Conservation (phyloP, 2,113 vertebrate genomes). For the Lepus europaeus region DNA sequence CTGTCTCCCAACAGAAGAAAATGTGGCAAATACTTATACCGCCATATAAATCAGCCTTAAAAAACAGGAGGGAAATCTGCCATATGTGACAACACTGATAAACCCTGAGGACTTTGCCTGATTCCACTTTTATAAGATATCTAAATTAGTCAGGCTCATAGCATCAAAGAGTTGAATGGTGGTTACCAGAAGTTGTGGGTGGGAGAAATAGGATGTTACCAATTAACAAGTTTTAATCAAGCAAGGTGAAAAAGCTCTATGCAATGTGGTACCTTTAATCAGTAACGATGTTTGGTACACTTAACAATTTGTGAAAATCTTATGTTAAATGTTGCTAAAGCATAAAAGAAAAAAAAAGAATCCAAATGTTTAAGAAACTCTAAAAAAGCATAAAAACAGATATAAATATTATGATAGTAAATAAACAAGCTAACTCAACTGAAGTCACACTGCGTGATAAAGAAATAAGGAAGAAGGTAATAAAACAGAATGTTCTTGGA, state of each 20-base stretch:
- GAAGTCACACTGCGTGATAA: background rate
- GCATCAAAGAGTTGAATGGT: background rate
- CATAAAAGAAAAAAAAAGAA: background rate
- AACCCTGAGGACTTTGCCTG: background rate
- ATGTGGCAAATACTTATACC: background rate
- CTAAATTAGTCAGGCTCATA: background rate
- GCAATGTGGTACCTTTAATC: background rate
- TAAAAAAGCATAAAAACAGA: background rate
- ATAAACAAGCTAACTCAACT: background rate
- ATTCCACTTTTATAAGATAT: background rate
- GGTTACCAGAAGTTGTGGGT: background rate
- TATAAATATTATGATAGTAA: background rate
- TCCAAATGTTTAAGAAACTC: background rate
- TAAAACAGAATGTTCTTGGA: background rate
- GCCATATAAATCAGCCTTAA: background rate
- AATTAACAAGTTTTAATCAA: background rate
- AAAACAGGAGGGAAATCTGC: background rate
- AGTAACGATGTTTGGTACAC: background rate
- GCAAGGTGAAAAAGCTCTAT: background rate
- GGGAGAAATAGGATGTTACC: background rate
- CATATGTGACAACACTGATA: background rate
- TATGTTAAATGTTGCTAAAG: background rate
- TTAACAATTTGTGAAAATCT: background rate
- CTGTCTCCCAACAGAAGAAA: background rate
- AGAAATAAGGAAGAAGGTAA: background rate